phyloP scores from a whole-genome alignment of 1,140 invertebrate genomes.

The Aphis gossypii region DNA sequence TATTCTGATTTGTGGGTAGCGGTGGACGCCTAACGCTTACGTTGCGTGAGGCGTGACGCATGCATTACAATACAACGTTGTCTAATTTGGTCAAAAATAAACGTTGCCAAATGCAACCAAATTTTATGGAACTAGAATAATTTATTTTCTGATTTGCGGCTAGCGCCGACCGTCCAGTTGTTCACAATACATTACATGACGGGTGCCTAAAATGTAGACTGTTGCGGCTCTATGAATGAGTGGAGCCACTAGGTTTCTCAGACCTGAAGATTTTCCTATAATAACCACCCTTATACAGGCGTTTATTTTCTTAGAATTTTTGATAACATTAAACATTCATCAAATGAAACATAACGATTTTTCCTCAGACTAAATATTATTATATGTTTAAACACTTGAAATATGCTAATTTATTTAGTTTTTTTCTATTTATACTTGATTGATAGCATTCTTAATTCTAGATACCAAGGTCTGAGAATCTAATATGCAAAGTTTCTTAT shows the following conservation, averaged over 20 bases:
- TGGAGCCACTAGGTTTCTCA: no score
- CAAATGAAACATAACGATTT: not conserved
- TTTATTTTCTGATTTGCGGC: not conserved
- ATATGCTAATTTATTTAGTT: not conserved
- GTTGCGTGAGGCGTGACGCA: not conserved
- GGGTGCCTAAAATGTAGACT: no score
- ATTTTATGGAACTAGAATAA: not conserved
- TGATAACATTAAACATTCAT: no score
- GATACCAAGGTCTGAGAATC: not conserved
- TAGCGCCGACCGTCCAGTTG: no score
- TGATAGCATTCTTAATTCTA: not conserved
- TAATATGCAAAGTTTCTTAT: not conserved
- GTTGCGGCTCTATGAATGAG: no score
- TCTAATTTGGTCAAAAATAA: conserved; percentile 2
- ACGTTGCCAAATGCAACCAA: not conserved
- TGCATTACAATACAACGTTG: not conserved
- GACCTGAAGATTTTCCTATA: no score
- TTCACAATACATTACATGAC: no score
- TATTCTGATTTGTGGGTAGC: not conserved
- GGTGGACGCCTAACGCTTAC: not conserved
- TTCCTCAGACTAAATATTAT: not conserved
- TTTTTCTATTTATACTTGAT: not conserved
- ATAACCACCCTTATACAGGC: no score
- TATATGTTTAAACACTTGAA: not conserved
- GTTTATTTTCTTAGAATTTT: no score